A percentile compares a stretch with the other conserved stretches of the same genome.
These are phyloP conservation scores for Aphelenchoides avenae DNA, from an alignment of 1,140 invertebrate species.

Conservation along the genomic window DNA sequence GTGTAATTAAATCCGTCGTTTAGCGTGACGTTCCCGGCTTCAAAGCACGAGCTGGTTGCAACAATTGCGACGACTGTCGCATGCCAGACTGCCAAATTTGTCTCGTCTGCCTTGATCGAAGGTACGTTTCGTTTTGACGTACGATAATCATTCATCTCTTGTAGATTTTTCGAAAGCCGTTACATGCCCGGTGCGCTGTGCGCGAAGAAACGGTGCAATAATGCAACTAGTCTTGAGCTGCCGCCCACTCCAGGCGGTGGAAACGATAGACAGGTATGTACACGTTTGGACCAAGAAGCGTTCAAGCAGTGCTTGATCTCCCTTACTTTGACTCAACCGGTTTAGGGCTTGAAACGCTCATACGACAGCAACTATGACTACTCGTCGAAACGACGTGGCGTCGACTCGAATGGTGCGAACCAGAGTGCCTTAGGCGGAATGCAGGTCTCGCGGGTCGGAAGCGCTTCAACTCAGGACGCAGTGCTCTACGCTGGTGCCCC, in stretches of 20 bases:
- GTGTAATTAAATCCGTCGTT: no score
- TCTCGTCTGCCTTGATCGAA: slow-evolving; percentile 55
- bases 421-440: no score
- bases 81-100: slow-evolving; percentile 54
- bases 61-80: slow-evolving; percentile 55
- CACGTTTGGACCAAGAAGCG: slow-evolving; percentile 4
- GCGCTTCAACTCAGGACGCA: no score
- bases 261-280: slow-evolving; percentile 6
- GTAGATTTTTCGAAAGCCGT: slow-evolving; percentile 56
- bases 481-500: no score
- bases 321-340: background rate
- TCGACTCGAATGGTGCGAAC: no score
- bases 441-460: no score
- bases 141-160: background rate
- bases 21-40: slow-evolving; percentile 57
- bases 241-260: slow-evolving; percentile 4
- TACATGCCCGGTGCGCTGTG: slow-evolving; percentile 58
- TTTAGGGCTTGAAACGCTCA: slow-evolving; percentile 33
- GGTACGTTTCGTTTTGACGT: slow-evolving; percentile 25
- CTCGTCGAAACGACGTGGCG: no score
- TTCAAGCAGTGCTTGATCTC: background rate
- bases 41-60: slow-evolving; percentile 56
- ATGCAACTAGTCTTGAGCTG: slow-evolving; percentile 52
- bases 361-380: no score
- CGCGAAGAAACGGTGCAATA: slow-evolving; percentile 58